Evolutionary conservation across 2,888 invertebrate genomes (phyloP).

Genomic region (Mesochorus sp.): DNA sequence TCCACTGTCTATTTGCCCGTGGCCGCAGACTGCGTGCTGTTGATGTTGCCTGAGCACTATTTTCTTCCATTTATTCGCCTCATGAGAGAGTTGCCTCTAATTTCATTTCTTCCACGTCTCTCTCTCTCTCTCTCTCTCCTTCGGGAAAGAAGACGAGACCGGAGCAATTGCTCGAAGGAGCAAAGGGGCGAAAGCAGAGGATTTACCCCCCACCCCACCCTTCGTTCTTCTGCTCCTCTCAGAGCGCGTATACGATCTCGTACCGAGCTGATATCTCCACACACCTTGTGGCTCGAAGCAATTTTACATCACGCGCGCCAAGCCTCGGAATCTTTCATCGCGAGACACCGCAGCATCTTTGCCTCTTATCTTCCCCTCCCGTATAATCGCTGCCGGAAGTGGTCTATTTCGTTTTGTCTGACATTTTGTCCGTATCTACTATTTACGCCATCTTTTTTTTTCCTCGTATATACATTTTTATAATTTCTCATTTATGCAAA

Average conservation of each 20-base stretch:
- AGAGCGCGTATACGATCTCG: conserved; percentile 26
- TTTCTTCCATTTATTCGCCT: conserved; percentile 55
- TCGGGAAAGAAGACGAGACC: conserved; percentile 39
- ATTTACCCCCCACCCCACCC: background rate
- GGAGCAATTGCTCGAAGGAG: conserved; percentile 29
- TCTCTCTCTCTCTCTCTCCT: conserved; percentile 35
- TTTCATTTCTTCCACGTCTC: conserved; percentile 44
- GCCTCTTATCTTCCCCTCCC: conserved; percentile 56
- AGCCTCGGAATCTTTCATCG: conserved; percentile 33
- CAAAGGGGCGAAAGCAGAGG: background rate
- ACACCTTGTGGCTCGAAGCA: conserved; percentile 40
- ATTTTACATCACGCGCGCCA: conserved; percentile 44
- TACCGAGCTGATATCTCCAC: conserved; percentile 41
- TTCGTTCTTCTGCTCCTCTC: background rate
- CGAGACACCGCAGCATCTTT: conserved; percentile 4
- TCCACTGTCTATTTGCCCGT: background rate
- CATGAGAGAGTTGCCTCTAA: conserved; percentile 50
- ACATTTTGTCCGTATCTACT: conserved; percentile 23
- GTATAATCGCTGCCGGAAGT: conserved; percentile 59
- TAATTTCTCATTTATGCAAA: too few species aligned
- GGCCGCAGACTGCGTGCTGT: conserved; percentile 35
- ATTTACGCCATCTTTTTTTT: conserved; percentile 12
- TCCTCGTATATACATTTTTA: background rate
- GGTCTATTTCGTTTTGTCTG: conserved; percentile 46
- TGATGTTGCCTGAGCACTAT: conserved; percentile 48